These are phyloP conservation scores for Anagrus nilaparvatae DNA, from an alignment of 1,140 invertebrate species.

Conservation along the genomic window DNA sequence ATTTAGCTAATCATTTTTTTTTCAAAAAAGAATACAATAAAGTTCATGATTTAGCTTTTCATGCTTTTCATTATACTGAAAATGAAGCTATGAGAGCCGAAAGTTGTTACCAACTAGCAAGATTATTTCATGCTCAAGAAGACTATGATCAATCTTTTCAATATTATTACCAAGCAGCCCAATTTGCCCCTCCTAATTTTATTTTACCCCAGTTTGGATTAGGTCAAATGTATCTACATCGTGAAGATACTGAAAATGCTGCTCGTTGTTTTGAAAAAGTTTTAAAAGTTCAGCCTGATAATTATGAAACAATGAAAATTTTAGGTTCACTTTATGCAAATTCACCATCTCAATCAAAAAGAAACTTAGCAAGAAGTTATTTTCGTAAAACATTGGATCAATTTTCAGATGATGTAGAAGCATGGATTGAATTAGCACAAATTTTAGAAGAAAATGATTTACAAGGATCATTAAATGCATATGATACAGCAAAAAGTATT, in stretches of 20 bases:
- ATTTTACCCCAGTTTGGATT: conserved; percentile 95
- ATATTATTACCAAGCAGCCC: conserved; percentile 98
- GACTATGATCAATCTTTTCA: conserved; percentile 98
- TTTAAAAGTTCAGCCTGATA: conserved; percentile 90
- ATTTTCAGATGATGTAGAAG: conserved; percentile 96
- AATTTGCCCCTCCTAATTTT: conserved; percentile 90
- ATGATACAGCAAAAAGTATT: conserved; percentile 86
- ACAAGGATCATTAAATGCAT: conserved; percentile 78
- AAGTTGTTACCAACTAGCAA: conserved; percentile 93
- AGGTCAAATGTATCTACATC: conserved; percentile 98
- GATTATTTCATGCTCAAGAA: conserved; percentile 90
- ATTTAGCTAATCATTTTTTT: conserved; percentile 99
- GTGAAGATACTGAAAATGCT: conserved; percentile 93
- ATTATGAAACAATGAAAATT: conserved; percentile 99
- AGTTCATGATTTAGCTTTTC: conserved; percentile 89
- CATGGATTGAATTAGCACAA: conserved; percentile 97
- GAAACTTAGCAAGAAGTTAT: conserved; percentile 84
- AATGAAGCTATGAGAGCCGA: conserved; percentile 98
- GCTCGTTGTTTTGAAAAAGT: conserved; percentile 98
- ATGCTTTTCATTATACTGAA: conserved; percentile 97
- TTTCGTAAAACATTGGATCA: conserved; percentile 90
- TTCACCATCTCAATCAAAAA: conserved; percentile 77
- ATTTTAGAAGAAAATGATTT: conserved; percentile 93
- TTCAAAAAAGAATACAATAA: conserved; percentile 97
- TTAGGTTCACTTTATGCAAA: conserved; percentile 92